These are phyloP conservation scores for Vespertilio murinus DNA, from an alignment of 2,797 vertebrate species.

Conservation along the genomic window DNA sequence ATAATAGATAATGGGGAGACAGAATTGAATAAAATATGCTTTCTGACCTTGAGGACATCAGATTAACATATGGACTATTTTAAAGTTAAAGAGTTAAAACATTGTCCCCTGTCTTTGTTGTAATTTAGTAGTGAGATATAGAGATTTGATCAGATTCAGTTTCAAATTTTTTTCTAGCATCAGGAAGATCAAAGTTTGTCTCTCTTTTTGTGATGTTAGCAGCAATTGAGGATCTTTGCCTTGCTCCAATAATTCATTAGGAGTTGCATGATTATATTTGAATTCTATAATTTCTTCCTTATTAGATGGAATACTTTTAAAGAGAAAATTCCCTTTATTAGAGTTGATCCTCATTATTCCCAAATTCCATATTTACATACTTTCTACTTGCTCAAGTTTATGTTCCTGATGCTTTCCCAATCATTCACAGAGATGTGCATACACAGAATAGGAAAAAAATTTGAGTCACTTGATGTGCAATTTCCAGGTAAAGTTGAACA, in stretches of 20 bases:
- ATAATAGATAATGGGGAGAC: background rate
- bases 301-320: background rate
- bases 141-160: background rate
- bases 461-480: background rate
- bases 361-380: background rate
- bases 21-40: background rate
- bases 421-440: background rate
- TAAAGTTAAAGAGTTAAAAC: constrained; percentile 1
- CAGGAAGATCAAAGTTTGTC: background rate
- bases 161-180: background rate
- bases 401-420: background rate
- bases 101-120: background rate
- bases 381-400: background rate
- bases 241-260: constrained; percentile 18
- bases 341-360: background rate
- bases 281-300: constrained; percentile 43
- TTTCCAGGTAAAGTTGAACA: background rate
- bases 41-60: background rate
- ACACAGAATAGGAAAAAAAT: background rate
- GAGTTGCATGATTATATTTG: constrained; percentile 8
- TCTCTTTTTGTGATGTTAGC: background rate
- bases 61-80: constrained; percentile 8
- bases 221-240: background rate
- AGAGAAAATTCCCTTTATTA: background rate
- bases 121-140: background rate